These are phyloP conservation scores for Danio jaintianensis DNA, from an alignment of 2,797 vertebrate genomes.

Conservation along the genomic window DNA sequence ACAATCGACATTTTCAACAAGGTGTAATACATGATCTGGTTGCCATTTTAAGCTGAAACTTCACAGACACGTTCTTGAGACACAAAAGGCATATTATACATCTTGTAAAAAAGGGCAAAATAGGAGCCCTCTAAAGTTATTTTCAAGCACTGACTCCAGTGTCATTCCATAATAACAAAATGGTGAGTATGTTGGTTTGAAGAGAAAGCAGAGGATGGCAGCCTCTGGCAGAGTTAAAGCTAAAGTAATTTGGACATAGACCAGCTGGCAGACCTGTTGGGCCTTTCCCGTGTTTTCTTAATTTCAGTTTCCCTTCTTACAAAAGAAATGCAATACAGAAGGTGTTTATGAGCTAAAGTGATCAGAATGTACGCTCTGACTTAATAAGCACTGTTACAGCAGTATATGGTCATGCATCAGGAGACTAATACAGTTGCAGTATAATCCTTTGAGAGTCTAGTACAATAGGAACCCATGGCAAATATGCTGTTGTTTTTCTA, in stretches of 20 bases:
- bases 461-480: not conserved
- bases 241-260: constrained; percentile 66
- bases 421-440: constrained; percentile 32
- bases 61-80: too few relatives aligned
- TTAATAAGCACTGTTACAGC: constrained; percentile 47
- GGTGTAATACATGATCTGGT: too few relatives aligned
- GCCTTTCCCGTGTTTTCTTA: constrained; percentile 47
- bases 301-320: constrained; percentile 16
- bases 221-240: constrained; percentile 70
- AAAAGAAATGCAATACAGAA: constrained; percentile 36
- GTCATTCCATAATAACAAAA: too few relatives aligned
- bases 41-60: too few relatives aligned
- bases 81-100: too few relatives aligned
- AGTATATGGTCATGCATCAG: constrained; percentile 27
- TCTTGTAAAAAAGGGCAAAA: too few relatives aligned
- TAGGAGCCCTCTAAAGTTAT: too few relatives aligned
- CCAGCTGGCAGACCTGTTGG: constrained; percentile 71
- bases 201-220: constrained; percentile 55
- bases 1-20: too few relatives aligned
- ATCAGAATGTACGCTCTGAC: constrained; percentile 31
- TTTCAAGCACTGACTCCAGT: too few relatives aligned
- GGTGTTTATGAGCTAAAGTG: constrained; percentile 42
- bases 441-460: constrained; percentile 4
- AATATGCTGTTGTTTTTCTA: not conserved
- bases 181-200: not conserved